phyloP scores from a whole-genome alignment of 2,113 vertebrate genomes.

The Scortum barcoo region DNA sequence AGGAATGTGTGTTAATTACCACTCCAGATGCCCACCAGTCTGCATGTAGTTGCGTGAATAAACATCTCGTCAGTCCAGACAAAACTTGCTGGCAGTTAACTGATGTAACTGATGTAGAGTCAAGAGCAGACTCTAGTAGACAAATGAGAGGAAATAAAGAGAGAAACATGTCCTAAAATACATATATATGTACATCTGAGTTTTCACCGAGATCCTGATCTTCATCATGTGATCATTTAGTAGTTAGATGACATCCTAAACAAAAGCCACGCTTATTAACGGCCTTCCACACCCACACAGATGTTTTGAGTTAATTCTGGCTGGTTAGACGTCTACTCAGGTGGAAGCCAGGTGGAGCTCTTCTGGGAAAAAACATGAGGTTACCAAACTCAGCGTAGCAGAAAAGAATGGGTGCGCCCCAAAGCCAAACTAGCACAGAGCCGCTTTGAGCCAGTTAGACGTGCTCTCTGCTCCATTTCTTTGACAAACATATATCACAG shows the following conservation, averaged over 20 bases:
- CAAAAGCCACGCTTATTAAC: background rate
- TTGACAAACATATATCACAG: background rate
- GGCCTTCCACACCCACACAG: background rate
- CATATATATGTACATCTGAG: too few species aligned
- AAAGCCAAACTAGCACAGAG: background rate
- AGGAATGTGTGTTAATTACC: constrained; percentile 1
- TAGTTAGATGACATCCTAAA: background rate
- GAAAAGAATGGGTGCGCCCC: background rate
- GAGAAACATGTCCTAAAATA: too few species aligned
- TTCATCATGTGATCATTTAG: background rate
- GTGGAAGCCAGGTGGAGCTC: background rate
- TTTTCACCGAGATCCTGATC: too few species aligned
- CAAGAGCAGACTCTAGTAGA: background rate
- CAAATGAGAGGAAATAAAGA: background rate
- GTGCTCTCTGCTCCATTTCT: background rate
- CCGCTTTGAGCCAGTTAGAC: background rate
- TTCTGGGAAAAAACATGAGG: background rate
- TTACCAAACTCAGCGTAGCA: background rate
- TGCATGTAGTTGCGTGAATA: background rate
- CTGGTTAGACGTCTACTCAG: background rate
- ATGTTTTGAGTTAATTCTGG: background rate
- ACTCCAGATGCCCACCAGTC: background rate
- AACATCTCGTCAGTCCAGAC: background rate
- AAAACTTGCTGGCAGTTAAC: background rate
- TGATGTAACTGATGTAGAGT: background rate